Conservation (phyloP, 2,888 invertebrate species). For the Xanthia icteritia region DNA sequence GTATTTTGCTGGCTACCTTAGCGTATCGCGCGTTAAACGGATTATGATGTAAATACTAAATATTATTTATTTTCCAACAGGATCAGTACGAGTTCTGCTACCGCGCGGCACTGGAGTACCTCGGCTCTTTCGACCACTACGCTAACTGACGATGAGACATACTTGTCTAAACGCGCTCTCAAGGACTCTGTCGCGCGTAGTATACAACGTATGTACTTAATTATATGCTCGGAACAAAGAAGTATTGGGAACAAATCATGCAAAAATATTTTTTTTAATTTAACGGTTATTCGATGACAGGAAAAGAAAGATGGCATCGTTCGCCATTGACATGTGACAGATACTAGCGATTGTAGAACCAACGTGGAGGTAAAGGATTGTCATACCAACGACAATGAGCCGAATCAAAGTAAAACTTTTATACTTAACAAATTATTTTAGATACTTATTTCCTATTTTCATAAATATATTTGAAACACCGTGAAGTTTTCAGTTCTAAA, state of each 20-base stretch:
- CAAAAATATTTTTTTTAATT: slow-evolving; percentile 28
- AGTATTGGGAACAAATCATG: slow-evolving; percentile 49
- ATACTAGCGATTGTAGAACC: not conserved
- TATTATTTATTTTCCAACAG: slow-evolving; percentile 85
- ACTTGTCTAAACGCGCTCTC: slow-evolving; percentile 81
- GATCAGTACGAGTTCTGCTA: slow-evolving; percentile 99
- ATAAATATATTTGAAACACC: not conserved
- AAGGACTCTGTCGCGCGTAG: slow-evolving; percentile 69
- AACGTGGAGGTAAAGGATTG: not conserved
- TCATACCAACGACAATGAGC: slow-evolving; percentile 6
- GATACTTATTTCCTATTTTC: not conserved
- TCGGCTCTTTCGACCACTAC: slow-evolving; percentile 99
- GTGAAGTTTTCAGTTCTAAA: slow-evolving; percentile 8
- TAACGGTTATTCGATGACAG: slow-evolving; percentile 45
- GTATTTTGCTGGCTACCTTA: no score
- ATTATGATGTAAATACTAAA: slow-evolving; percentile 9
- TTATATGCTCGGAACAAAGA: slow-evolving; percentile 51
- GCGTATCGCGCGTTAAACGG: no score
- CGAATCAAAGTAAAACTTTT: not conserved
- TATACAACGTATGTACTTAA: slow-evolving; percentile 77
- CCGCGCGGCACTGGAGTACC: slow-evolving; percentile 99
- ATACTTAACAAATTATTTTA: not conserved
- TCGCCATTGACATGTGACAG: slow-evolving; percentile 21
- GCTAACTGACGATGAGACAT: slow-evolving; percentile 93
- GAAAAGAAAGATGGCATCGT: slow-evolving; percentile 33